These are phyloP conservation scores for Nomada hirtipes DNA, from an alignment of 2,888 invertebrate genomes.

Conservation along the genomic window DNA sequence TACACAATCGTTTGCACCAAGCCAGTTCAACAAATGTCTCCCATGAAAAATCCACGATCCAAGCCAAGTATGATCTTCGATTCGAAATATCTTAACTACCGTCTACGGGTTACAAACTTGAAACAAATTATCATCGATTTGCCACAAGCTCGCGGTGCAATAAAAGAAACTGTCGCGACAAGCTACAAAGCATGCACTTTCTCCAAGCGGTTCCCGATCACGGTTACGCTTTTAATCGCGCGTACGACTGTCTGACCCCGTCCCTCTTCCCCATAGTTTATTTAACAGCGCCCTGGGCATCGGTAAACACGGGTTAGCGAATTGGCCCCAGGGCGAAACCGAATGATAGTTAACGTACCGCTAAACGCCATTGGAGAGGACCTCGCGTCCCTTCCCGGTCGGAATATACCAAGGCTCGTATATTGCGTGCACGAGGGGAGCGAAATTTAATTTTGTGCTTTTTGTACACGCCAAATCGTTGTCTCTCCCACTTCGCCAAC, in stretches of 20 bases:
- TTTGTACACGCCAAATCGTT: slow-evolving; percentile 82
- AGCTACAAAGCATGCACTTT: slow-evolving; percentile 17
- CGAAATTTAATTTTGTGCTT: slow-evolving; percentile 84
- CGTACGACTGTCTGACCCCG: slow-evolving; percentile 69
- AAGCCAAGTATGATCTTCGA: not conserved
- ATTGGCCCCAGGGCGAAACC: slow-evolving; percentile 83
- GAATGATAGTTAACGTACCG: slow-evolving; percentile 84
- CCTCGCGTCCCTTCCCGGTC: slow-evolving; percentile 65
- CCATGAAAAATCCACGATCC: too few relatives aligned
- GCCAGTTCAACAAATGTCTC: too few relatives aligned
- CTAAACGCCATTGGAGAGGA: slow-evolving; percentile 83
- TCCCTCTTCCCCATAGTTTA: slow-evolving; percentile 79
- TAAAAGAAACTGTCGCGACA: not conserved
- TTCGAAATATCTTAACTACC: not conserved
- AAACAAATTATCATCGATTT: not conserved
- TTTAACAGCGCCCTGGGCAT: slow-evolving; percentile 84
- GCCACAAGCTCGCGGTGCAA: not conserved
- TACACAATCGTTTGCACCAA: too few relatives aligned
- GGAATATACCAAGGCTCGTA: slow-evolving; percentile 73
- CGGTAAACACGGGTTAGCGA: slow-evolving; percentile 84
- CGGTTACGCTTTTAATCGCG: slow-evolving; percentile 73
- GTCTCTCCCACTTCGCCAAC: slow-evolving; percentile 53
- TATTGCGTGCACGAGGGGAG: slow-evolving; percentile 80
- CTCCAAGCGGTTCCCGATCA: slow-evolving; percentile 46
- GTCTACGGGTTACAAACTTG: not conserved